A percentile compares a stretch with the other conserved stretches of the same genome.
Evolutionary conservation across 2,888 invertebrate genomes (phyloP).

Genomic region (Eupithecia centaureata): DNA sequence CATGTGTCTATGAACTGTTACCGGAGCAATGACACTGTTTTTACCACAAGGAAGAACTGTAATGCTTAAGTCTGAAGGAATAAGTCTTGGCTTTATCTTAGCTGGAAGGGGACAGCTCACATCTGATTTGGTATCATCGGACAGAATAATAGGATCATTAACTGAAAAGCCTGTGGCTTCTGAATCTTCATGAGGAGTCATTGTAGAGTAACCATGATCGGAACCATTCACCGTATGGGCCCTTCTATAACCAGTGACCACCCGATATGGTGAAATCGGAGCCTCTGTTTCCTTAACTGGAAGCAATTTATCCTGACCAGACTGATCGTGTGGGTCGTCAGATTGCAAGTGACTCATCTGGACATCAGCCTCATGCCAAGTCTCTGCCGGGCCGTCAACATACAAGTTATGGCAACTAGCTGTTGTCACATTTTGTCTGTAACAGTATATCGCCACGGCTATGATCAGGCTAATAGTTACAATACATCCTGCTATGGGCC

Average conservation of each 20-base stretch:
- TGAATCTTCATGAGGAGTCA: constrained; percentile 96
- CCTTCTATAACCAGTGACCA: constrained; percentile 91
- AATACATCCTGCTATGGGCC: constrained; percentile 94
- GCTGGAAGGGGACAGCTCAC: constrained; percentile 84
- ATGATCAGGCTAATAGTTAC: constrained; percentile 91
- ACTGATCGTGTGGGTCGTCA: constrained; percentile 86
- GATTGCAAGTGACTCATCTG: constrained; percentile 89
- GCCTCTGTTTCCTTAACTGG: constrained; percentile 85
- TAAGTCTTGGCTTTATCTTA: constrained; percentile 72
- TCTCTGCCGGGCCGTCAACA: constrained; percentile 79
- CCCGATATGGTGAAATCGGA: constrained; percentile 93
- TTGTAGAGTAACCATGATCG: constrained; percentile 98
- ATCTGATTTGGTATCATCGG: constrained; percentile 81
- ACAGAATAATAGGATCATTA: constrained; percentile 85
- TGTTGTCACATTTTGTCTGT: constrained; percentile 86
- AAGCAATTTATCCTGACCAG: constrained; percentile 87
- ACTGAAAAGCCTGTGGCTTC: constrained; percentile 91
- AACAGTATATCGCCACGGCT: constrained; percentile 93
- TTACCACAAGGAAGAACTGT: constrained; percentile 82
- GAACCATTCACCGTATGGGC: constrained; percentile 91
- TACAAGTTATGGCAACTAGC: constrained; percentile 79
- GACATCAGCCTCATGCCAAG: constrained; percentile 84
- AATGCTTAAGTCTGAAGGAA: constrained; percentile 71
- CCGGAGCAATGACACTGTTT: constrained; percentile 90
- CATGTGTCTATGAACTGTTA: constrained; percentile 95